A percentile compares a stretch with the other conserved stretches of the same genome.
Evolutionary conservation across 2,797 vertebrate species (phyloP).

Genomic region (Typhlichthys eigenmanni): DNA sequence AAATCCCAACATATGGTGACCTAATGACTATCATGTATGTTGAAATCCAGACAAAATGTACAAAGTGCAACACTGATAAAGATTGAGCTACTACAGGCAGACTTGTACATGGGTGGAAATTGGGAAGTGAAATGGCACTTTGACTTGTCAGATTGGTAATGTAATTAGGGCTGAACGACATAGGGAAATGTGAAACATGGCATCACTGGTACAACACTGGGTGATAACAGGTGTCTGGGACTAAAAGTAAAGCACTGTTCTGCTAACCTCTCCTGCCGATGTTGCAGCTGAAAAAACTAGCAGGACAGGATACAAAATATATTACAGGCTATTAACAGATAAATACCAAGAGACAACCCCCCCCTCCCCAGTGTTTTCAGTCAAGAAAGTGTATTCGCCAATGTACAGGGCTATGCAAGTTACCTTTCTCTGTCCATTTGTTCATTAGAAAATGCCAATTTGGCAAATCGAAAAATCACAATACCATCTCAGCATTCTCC

Average conservation of each 20-base stretch:
- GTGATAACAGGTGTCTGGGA: slow-evolving; percentile 4
- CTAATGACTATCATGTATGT: slow-evolving; percentile 58
- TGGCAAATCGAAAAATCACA: slow-evolving; percentile 17
- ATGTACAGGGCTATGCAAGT: not conserved
- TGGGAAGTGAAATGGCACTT: slow-evolving; percentile 52
- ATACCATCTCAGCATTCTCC: slow-evolving; percentile 52
- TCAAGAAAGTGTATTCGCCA: slow-evolving; percentile 3
- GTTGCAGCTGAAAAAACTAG: not conserved
- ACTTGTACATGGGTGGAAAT: slow-evolving; percentile 29
- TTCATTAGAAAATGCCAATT: slow-evolving; percentile 25
- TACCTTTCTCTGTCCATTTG: slow-evolving; percentile 10
- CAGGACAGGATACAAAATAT: slow-evolving; percentile 3
- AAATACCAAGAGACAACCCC: not conserved
- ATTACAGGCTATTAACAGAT: not conserved
- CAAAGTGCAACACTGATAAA: slow-evolving; percentile 72
- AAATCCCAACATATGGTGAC: slow-evolving; percentile 38
- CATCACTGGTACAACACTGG: slow-evolving; percentile 6
- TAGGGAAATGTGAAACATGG: not conserved
- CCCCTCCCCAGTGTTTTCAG: not conserved
- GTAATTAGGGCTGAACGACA: slow-evolving; percentile 17
- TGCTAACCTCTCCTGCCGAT: too few relatives aligned
- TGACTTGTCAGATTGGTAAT: slow-evolving; percentile 2
- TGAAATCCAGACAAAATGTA: slow-evolving; percentile 47
- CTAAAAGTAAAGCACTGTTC: not conserved
- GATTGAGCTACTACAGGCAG: slow-evolving; percentile 59